Conservation (phyloP, 2,113 vertebrate species). For the Aramus guarauna region DNA sequence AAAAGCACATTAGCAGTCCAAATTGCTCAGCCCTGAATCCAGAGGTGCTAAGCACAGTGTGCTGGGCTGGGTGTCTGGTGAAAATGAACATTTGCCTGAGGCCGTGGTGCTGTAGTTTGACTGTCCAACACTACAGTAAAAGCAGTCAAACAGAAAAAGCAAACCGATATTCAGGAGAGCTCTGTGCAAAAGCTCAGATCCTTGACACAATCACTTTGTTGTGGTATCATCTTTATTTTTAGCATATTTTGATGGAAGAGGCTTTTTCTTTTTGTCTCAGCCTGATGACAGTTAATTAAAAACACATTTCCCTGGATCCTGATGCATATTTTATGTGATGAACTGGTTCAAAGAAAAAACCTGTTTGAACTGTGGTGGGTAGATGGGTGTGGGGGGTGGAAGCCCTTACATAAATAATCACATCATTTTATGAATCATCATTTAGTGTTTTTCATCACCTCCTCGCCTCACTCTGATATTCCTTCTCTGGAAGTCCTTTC, state of each 20-base stretch:
- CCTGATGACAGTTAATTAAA: conserved; percentile 47
- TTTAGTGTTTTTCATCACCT: neutral
- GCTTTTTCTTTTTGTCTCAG: conserved; percentile 1
- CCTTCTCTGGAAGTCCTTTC: neutral
- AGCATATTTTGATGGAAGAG: conserved; percentile 2
- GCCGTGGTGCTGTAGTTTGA: neutral
- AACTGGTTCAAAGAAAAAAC: conserved; percentile 47
- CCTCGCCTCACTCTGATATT: neutral
- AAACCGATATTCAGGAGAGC: neutral
- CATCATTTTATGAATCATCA: neutral
- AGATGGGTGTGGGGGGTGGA: neutral
- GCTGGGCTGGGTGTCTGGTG: neutral
- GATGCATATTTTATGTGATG: conserved; percentile 42
- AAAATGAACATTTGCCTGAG: neutral
- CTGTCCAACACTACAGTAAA: neutral
- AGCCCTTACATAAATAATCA: conserved; percentile 38
- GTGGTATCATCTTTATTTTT: conserved; percentile 1
- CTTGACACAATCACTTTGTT: neutral
- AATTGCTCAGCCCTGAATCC: neutral
- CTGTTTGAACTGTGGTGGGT: neutral
- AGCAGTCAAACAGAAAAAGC: neutral
- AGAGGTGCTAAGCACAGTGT: neutral
- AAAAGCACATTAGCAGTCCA: neutral
- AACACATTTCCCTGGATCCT: neutral
- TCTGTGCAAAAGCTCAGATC: neutral